phyloP scores from a whole-genome alignment of 2,113 vertebrate species.

The Ramphastos sulfuratus region DNA sequence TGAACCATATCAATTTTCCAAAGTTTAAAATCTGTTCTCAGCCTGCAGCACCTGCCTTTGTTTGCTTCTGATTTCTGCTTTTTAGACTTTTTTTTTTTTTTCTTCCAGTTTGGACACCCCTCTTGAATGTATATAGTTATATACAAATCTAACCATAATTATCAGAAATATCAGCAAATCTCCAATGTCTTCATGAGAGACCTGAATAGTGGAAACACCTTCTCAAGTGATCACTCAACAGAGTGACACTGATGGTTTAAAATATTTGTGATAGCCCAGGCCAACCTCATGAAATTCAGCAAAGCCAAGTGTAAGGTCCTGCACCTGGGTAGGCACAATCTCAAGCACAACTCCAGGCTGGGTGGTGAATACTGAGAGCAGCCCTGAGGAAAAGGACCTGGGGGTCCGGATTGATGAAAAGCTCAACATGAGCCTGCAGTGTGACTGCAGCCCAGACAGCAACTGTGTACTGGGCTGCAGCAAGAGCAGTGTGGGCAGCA shows the following conservation, averaged over 20 bases:
- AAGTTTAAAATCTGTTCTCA: not conserved
- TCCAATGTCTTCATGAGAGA: not conserved
- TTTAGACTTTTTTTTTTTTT: not conserved
- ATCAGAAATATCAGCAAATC: not conserved
- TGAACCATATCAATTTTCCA: not conserved
- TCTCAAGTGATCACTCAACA: not conserved
- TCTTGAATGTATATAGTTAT: not conserved
- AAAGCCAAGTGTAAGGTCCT: too few relatives aligned
- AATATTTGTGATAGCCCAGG: not conserved
- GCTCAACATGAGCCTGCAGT: too few relatives aligned
- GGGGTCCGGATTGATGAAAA: too few relatives aligned
- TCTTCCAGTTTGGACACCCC: not conserved
- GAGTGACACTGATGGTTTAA: not conserved
- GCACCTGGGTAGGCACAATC: too few relatives aligned
- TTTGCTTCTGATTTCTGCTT: not conserved
- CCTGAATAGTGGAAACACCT: not conserved
- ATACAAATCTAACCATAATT: not conserved
- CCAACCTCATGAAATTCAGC: too few relatives aligned
- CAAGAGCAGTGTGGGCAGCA: too few relatives aligned
- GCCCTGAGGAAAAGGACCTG: too few relatives aligned
- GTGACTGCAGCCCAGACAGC: too few relatives aligned
- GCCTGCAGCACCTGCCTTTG: not conserved
- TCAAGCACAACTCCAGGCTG: too few relatives aligned
- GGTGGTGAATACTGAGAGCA: too few relatives aligned
- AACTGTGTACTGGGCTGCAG: too few relatives aligned